Base-by-base conservation (phyloP, 2,797 vertebrate species). In the Cyprinella venusta region DNA sequence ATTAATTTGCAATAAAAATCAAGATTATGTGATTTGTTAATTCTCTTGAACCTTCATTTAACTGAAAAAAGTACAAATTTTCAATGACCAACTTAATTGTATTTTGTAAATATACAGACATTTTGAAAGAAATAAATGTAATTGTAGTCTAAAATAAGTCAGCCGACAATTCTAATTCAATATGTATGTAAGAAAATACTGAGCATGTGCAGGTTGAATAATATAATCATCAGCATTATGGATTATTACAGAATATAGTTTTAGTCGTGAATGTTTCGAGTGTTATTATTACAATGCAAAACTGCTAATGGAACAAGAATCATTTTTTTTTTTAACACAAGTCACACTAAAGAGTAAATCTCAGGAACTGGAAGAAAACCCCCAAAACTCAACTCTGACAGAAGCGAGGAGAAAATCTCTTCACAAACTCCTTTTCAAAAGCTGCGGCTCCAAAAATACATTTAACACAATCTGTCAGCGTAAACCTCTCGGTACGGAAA, bases 381-480 rank as follows among this genome's bases (percentile, higher is more conserved):
- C 4, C 12, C 26, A 65, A 6, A 42, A 50, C 26, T 36, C 6
- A 9, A 26, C 26, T 72, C 12, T 33, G 70, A 61, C 59, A 61
- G 59, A 5, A 26, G 15, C 0, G 16, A 52, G 21, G 19, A 18
- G 8, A 79, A 26, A 33, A 69, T 69, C 33, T 42, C 16, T 24
- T 33, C 8, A 24, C 2, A 8, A 63, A 63, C 21, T 79, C 33
- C 21, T 16, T 50, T 50, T 79, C 63, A 54, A 68, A 79, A 40
- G 12, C 42, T n/a, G 9, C 13, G 5, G 45, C 13, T 38, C 45
- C 76, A 52, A 78, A 79, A 79, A 69, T 79, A 79, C 64, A 69
- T 40, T 63, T 40, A 54, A 79, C 10, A 26, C 33, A 2, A 69
- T 80, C 78, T 21, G 36, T 79, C 48, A 40, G 8, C 18, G 77